Percentiles rank a stretch among this genome's conserved stretches.
These are phyloP conservation scores for Chlorops oryzae DNA, from an alignment of 1,140 invertebrate genomes.

Conservation along the genomic window DNA sequence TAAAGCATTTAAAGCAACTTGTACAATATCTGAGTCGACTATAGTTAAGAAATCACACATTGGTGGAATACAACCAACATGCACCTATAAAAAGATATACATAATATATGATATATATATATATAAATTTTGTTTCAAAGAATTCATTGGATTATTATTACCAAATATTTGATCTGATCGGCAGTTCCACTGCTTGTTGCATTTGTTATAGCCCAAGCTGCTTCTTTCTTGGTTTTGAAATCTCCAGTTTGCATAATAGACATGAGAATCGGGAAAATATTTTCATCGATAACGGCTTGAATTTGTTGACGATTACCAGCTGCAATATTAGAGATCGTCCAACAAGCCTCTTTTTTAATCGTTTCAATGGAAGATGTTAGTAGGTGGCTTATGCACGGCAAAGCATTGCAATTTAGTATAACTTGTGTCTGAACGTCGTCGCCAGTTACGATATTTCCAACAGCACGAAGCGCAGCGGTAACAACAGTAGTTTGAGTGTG, in stretches of 20 bases:
- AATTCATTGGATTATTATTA: too few relatives aligned
- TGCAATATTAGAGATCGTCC: conserved; percentile 98
- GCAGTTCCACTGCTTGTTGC: conserved; percentile 91
- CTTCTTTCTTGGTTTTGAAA: conserved; percentile 96
- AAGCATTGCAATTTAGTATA: conserved; percentile 82
- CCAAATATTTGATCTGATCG: conserved; percentile 78
- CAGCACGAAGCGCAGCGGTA: conserved; percentile 89
- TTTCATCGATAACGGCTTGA: conserved; percentile 90
- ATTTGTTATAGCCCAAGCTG: conserved; percentile 97
- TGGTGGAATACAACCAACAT: conserved; percentile 79
- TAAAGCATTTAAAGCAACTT: conserved; percentile 91
- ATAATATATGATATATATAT: too few relatives aligned
- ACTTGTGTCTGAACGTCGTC: conserved; percentile 97
- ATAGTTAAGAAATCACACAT: conserved; percentile 90
- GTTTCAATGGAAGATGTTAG: conserved; percentile 75
- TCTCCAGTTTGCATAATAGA: conserved; percentile 87
- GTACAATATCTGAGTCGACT: conserved; percentile 94
- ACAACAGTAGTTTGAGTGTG: conserved; percentile 85
- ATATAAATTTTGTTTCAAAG: too few relatives aligned
- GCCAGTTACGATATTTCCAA: conserved; percentile 97
- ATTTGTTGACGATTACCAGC: conserved; percentile 93
- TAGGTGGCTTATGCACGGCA: conserved; percentile 78
- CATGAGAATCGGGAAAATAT: conserved; percentile 89
- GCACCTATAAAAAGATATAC: conserved; percentile 37
- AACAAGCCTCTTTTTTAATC: conserved; percentile 93